These are phyloP conservation scores for Gerris buenoi DNA, from an alignment of 1,140 invertebrate genomes.

Conservation along the genomic window DNA sequence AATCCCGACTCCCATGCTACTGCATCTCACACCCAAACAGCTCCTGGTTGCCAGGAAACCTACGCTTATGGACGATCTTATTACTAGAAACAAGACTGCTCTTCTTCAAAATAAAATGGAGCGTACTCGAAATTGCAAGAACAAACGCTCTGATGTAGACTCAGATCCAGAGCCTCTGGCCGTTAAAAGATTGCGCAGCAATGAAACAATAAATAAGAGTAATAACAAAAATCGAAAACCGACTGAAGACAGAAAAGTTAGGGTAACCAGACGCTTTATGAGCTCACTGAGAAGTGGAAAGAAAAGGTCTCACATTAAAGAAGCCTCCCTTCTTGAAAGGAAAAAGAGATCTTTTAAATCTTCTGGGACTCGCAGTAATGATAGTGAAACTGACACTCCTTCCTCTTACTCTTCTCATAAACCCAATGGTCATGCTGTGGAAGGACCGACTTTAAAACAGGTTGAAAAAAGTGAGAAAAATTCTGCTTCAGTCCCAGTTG, in stretches of 20 bases:
- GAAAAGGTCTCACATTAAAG: not conserved
- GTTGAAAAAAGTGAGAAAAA: not conserved
- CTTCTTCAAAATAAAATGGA: constrained; percentile 1
- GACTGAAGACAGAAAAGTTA: not conserved
- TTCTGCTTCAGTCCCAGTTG: not conserved
- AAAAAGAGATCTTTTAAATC: not conserved
- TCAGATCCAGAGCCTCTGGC: not conserved
- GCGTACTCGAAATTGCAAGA: not conserved
- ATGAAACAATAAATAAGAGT: not conserved
- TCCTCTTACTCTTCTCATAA: not conserved
- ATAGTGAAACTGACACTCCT: not conserved
- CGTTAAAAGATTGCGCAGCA: not conserved
- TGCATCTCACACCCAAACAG: constrained; percentile 8
- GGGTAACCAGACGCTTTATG: not conserved
- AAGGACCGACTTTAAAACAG: not conserved
- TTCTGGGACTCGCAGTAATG: not conserved
- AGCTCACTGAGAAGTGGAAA: not conserved
- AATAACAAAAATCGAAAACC: not conserved
- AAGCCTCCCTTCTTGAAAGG: not conserved
- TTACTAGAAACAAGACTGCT: constrained; percentile 9
- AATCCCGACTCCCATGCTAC: not conserved
- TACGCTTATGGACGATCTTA: constrained; percentile 12
- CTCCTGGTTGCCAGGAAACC: constrained; percentile 9
- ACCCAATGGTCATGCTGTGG: not conserved
- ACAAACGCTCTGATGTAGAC: not conserved